A percentile compares a stretch with the other conserved stretches of the same genome.
phyloP scores from a whole-genome alignment of 1,140 invertebrate species.

The Drosophila seguyi region DNA sequence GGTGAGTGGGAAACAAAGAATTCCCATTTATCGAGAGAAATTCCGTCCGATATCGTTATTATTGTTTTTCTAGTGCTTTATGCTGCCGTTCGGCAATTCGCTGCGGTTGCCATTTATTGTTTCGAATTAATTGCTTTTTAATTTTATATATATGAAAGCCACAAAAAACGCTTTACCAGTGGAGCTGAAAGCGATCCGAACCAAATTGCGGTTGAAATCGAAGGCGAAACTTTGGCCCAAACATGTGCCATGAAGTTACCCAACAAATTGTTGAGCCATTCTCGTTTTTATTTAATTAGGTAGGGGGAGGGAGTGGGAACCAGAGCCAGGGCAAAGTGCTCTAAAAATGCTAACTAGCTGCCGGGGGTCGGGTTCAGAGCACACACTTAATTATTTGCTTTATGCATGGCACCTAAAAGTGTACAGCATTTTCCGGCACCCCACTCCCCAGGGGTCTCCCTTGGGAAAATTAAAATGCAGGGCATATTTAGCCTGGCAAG shows the following conservation, averaged over 20 bases:
- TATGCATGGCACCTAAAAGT: conserved; percentile 79
- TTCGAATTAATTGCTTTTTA: conserved; percentile 78
- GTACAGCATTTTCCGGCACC: conserved; percentile 32
- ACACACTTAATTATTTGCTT: conserved; percentile 81
- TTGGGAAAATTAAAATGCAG: conserved; percentile 73
- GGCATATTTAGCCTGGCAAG: conserved; percentile 76
- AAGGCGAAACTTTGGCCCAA: conserved; percentile 19
- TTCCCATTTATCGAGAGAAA: conserved; percentile 60
- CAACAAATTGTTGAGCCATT: conserved; percentile 70
- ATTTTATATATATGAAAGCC: conserved; percentile 69
- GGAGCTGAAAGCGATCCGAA: conserved; percentile 6
- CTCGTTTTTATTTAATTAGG: conserved; percentile 79
- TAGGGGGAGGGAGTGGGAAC: conserved; percentile 4
- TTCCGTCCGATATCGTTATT: conserved; percentile 57
- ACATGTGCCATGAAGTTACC: conserved; percentile 56
- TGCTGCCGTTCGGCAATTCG: conserved; percentile 40
- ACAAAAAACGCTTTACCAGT: conserved; percentile 32
- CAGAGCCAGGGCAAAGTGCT: conserved; percentile 28
- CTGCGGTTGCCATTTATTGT: conserved; percentile 69
- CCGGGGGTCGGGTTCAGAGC: conserved; percentile 21
- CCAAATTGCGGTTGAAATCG: conserved; percentile 17
- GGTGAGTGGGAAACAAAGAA: conserved; percentile 20
- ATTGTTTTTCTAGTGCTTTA: conserved; percentile 56
- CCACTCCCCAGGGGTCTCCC: conserved; percentile 1
- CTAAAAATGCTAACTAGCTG: conserved; percentile 80